Conservation (phyloP, 2,888 invertebrate genomes). For the Azorinus chamasolen region DNA sequence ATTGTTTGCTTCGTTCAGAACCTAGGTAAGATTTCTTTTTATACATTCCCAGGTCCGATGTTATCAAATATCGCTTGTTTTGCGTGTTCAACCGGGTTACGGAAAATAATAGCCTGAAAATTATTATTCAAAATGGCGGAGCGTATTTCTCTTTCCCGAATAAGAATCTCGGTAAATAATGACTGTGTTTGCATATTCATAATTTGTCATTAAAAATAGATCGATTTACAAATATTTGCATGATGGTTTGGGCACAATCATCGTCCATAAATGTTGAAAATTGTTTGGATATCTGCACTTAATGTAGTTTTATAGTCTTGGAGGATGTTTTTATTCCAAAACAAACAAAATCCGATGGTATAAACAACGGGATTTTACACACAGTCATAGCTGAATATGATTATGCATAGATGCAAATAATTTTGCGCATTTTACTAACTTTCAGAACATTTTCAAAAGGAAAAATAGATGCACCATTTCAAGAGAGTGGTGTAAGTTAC, state of each 20-base stretch:
- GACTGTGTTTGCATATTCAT: constrained; percentile 80
- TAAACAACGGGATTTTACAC: no score
- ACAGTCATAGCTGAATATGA: no score
- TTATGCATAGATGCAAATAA: constrained; percentile 32
- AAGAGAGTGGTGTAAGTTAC: no score
- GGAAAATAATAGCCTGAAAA: constrained; percentile 74
- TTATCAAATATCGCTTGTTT: no score
- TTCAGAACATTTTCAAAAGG: background rate
- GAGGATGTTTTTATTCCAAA: no score
- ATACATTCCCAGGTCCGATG: background rate
- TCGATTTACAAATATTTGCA: background rate
- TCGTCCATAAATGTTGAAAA: no score
- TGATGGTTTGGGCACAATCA: background rate
- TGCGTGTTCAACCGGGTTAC: constrained; percentile 20
- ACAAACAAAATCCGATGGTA: no score
- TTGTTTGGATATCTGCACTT: no score
- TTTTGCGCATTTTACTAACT: background rate
- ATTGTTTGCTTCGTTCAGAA: no score
- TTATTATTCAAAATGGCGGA: constrained; percentile 84
- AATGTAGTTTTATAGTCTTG: no score
- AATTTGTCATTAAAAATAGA: constrained; percentile 42
- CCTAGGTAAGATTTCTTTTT: background rate
- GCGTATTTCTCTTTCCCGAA: constrained; percentile 67
- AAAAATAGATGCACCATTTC: no score
- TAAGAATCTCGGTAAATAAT: constrained; percentile 75